Conservation (phyloP, 2,888 invertebrate species). For the Spisula subtruncata region DNA sequence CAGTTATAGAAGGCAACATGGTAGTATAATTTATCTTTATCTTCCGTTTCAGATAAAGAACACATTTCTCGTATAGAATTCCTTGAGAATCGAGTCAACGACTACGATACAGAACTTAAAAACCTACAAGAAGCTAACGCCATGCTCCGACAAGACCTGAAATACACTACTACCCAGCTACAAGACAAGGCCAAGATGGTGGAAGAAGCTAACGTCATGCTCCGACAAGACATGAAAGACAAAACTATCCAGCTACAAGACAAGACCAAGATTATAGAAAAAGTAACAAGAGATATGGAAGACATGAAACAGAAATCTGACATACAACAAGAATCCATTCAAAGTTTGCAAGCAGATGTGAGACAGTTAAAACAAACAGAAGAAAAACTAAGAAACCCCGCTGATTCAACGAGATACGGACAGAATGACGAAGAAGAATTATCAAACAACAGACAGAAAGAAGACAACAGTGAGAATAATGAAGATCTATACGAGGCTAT, state of each 20-base stretch:
- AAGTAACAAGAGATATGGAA: neutral
- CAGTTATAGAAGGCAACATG: no score
- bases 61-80: neutral
- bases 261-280: neutral
- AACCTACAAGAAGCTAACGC: neutral
- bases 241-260: neutral
- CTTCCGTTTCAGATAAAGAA: conserved; percentile 12
- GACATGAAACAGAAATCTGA: neutral
- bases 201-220: neutral
- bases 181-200: neutral
- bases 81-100: neutral
- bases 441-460: neutral
- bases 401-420: neutral
- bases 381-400: neutral
- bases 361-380: neutral
- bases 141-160: no score
- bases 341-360: neutral
- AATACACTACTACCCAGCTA: neutral
- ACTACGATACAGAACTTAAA: neutral
- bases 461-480: neutral
- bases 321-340: neutral
- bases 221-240: neutral
- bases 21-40: no score
- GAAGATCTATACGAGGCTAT: neutral
- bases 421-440: neutral